Evolutionary conservation across 2,888 invertebrate species (phyloP).

Genomic region (Antheraea assamensis): DNA sequence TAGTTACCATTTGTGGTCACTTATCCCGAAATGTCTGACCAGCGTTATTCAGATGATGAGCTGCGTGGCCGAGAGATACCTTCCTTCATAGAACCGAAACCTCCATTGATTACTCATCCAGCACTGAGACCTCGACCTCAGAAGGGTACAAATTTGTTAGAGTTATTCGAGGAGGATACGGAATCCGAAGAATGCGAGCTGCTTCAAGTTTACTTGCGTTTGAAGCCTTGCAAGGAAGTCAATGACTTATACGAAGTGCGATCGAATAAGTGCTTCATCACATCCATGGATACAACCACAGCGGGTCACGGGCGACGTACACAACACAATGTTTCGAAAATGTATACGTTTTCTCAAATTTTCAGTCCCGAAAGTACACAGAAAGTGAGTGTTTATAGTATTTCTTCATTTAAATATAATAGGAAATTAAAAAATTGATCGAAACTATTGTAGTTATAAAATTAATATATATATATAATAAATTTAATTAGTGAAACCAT

Average conservation of each 20-base stretch:
- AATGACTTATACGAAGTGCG: constrained; percentile 67
- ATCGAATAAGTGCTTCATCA: constrained; percentile 64
- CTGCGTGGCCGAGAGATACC: constrained; percentile 61
- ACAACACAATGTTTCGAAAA: constrained; percentile 73
- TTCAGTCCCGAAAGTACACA: constrained; percentile 63
- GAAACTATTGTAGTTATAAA: no score
- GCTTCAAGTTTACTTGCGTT: constrained; percentile 79
- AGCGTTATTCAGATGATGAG: constrained; percentile 59
- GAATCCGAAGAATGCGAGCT: constrained; percentile 65
- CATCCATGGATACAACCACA: constrained; percentile 65
- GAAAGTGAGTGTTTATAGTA: constrained; percentile 45
- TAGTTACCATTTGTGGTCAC: neutral
- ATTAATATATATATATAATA: no score
- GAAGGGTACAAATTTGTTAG: constrained; percentile 68
- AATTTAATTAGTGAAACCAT: no score
- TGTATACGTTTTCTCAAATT: constrained; percentile 74
- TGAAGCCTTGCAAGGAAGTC: constrained; percentile 69
- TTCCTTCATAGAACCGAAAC: constrained; percentile 75
- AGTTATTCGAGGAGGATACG: constrained; percentile 67
- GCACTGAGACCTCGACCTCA: constrained; percentile 73
- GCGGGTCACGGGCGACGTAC: constrained; percentile 68
- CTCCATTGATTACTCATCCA: constrained; percentile 71
- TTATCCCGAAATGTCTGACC: constrained; percentile 40
- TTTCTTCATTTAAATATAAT: neutral
- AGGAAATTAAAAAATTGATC: neutral